Evolutionary conservation across 1,140 invertebrate species (phyloP).

Genomic region (Cydia strobilella): DNA sequence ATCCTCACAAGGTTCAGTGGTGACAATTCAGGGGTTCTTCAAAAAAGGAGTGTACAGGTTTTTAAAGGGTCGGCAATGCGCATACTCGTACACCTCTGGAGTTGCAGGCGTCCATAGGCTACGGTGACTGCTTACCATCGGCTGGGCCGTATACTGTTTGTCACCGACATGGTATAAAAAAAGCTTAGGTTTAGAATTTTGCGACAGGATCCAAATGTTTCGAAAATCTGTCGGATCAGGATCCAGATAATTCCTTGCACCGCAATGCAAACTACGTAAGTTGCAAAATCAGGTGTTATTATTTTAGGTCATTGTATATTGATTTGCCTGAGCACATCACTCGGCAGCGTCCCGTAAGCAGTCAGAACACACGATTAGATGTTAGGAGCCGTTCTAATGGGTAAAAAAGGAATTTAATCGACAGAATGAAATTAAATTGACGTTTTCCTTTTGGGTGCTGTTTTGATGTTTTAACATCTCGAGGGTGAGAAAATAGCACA

Average conservation of each 20-base stretch:
- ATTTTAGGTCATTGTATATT: background rate
- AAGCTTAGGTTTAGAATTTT: too few species aligned
- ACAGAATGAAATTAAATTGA: background rate
- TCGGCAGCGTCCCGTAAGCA: too few species aligned
- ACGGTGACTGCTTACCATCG: too few species aligned
- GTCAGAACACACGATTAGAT: background rate
- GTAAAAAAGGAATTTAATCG: slow-evolving; percentile 7
- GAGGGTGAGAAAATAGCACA: background rate
- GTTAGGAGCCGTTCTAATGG: background rate
- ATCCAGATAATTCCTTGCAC: background rate
- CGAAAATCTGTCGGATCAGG: too few species aligned
- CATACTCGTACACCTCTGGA: too few species aligned
- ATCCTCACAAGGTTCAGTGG: background rate
- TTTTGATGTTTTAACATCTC: background rate
- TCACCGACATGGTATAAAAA: too few species aligned
- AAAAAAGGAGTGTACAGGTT: too few species aligned
- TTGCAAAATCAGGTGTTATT: background rate
- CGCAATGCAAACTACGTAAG: background rate
- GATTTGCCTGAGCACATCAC: background rate
- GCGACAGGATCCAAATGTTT: too few species aligned
- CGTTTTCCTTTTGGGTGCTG: background rate
- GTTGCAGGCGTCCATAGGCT: too few species aligned
- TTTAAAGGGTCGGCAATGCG: too few species aligned
- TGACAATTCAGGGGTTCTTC: too few species aligned
- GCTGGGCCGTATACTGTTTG: too few species aligned